Evolutionary conservation across 2,797 vertebrate genomes (phyloP).

Genomic region (Syngnathus rostellatus): DNA sequence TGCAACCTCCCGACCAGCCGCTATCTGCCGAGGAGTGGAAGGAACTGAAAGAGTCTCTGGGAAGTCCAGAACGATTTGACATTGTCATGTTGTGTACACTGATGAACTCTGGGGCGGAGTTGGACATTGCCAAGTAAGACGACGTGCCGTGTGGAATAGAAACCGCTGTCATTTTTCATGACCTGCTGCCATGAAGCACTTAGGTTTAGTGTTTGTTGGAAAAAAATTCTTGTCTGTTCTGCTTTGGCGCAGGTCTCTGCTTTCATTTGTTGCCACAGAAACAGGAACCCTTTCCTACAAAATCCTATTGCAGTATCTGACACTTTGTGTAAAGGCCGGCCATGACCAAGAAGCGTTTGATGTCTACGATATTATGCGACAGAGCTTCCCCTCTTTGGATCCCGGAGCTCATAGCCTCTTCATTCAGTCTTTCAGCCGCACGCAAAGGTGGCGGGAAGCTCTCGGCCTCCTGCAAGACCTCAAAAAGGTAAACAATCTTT

Average conservation of each 20-base stretch:
- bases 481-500: slow-evolving; percentile 56
- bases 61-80: slow-evolving; percentile 62
- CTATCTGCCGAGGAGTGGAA: slow-evolving; percentile 76
- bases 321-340: slow-evolving; percentile 72
- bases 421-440: slow-evolving; percentile 75
- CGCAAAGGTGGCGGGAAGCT: slow-evolving; percentile 76
- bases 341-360: slow-evolving; percentile 76
- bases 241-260: slow-evolving; percentile 66
- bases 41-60: slow-evolving; percentile 59
- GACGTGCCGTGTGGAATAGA: not conserved
- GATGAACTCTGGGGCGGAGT: slow-evolving; percentile 42
- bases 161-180: not conserved
- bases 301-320: slow-evolving; percentile 78
- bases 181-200: not conserved
- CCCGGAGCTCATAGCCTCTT: slow-evolving; percentile 75
- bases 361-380: slow-evolving; percentile 80
- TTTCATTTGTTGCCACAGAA: slow-evolving; percentile 74
- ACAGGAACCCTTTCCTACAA: slow-evolving; percentile 75
- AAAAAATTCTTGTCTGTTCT: not conserved
- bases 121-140: slow-evolving; percentile 77
- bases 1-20: slow-evolving; percentile 59
- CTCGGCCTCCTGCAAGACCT: slow-evolving; percentile 72
- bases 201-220: not conserved
- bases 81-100: slow-evolving; percentile 66
- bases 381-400: slow-evolving; percentile 76